These are phyloP conservation scores for Xenops minutus DNA, from an alignment of 2,797 vertebrate species.

Conservation along the genomic window DNA sequence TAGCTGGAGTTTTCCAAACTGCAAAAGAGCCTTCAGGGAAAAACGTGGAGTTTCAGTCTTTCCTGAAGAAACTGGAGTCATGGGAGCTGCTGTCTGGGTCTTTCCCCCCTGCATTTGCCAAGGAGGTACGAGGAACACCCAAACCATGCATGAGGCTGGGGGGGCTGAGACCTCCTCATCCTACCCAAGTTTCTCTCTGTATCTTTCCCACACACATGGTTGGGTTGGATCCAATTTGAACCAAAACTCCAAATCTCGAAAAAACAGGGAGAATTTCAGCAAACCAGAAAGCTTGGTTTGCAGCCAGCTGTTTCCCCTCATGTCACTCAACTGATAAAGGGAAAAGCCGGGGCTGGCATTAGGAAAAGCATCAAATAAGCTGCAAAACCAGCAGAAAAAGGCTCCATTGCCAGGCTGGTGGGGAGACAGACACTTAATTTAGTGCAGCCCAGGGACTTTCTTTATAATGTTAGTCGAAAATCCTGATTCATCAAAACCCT, in stretches of 20 bases:
- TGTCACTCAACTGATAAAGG: conserved; percentile 55
- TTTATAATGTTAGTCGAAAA: conserved; percentile 5
- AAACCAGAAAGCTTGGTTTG: conserved; percentile 31
- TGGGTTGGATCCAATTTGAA: conserved; percentile 33
- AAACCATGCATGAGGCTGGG: accelerated
- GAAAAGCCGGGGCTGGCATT: conserved; percentile 41
- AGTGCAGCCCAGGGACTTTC: conserved; percentile 2
- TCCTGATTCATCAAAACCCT: conserved; percentile 8
- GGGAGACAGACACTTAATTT: conserved; percentile 13
- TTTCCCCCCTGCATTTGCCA: neutral
- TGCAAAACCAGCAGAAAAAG: conserved; percentile 57
- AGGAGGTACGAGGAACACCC: neutral
- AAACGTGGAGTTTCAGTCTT: neutral
- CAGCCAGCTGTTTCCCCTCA: conserved; percentile 39
- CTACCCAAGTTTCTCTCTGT: neutral
- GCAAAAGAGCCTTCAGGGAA: neutral
- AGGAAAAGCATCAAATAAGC: conserved; percentile 14
- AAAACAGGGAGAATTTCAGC: conserved; percentile 29
- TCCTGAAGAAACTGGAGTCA: neutral
- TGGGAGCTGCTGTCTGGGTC: accelerated
- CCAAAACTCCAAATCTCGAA: conserved; percentile 30
- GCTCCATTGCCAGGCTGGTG: conserved; percentile 1
- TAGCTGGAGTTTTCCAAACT: neutral
- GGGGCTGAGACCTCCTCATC: neutral
- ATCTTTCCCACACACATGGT: neutral